Conservation (phyloP, 2,113 vertebrate genomes). For the Progne subis region DNA sequence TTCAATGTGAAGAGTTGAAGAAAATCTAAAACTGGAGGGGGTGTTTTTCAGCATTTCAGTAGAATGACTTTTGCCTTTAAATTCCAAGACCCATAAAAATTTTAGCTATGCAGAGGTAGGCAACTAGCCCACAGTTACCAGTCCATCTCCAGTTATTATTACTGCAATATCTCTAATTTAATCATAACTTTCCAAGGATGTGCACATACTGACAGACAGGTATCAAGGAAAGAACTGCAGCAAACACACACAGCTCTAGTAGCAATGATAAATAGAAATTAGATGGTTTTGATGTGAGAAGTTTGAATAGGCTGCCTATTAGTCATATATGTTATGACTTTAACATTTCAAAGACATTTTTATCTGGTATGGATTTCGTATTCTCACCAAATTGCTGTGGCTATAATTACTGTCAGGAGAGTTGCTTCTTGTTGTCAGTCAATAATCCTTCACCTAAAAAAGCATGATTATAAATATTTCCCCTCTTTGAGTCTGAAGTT, state of each 20-base stretch:
- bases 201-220: neutral
- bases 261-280: neutral
- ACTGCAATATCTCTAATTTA: neutral
- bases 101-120: neutral
- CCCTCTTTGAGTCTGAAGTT: neutral
- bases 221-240: neutral
- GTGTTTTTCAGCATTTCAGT: neutral
- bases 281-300: neutral
- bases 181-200: neutral
- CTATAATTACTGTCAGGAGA: neutral
- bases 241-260: neutral
- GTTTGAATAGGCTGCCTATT: neutral
- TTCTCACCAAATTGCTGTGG: neutral
- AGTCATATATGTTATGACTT: neutral
- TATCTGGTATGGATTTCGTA: neutral
- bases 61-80: neutral
- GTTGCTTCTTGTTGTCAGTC: neutral
- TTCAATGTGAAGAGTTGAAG: neutral
- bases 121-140: neutral
- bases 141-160: neutral
- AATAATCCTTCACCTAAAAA: neutral
- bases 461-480: neutral
- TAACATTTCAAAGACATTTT: neutral
- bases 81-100: neutral
- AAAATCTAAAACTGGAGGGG: neutral